A percentile compares a stretch with the other conserved stretches of the same genome.
These are phyloP conservation scores for Crocodylus rhombifer DNA, from an alignment of 2,797 vertebrate genomes.

Conservation along the genomic window DNA sequence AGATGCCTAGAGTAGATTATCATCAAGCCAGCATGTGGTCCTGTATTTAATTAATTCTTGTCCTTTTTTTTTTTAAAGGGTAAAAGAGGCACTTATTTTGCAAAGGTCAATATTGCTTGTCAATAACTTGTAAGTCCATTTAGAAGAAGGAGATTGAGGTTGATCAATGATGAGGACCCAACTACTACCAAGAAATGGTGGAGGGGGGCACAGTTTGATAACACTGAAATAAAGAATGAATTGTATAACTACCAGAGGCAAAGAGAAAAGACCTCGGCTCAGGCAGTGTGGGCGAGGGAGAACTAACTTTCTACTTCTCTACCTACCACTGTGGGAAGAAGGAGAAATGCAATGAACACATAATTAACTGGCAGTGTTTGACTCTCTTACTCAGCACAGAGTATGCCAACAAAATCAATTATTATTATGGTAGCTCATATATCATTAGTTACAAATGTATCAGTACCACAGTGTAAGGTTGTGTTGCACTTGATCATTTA, in stretches of 20 bases:
- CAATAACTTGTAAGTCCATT: neutral
- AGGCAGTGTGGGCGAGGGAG: too few relatives aligned
- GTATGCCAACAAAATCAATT: neutral
- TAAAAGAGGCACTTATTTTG: too few relatives aligned
- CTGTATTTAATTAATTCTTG: neutral
- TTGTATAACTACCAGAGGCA: neutral
- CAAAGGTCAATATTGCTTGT: too few relatives aligned
- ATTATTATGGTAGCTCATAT: neutral
- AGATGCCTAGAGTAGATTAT: neutral
- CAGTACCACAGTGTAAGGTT: neutral
- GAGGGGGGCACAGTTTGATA: neutral
- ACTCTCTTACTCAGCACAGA: neutral
- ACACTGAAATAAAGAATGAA: neutral
- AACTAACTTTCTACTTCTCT: neutral
- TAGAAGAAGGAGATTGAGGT: neutral
- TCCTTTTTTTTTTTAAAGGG: too few relatives aligned
- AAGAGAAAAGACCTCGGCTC: neutral
- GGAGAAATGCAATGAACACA: neutral
- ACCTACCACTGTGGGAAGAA: neutral
- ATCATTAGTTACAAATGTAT: neutral
- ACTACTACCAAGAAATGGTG: neutral
- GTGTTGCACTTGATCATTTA: neutral
- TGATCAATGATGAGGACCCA: neutral
- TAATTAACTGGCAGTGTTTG: neutral
- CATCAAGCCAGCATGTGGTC: fast-evolving